Evolutionary conservation across 2,888 invertebrate genomes (phyloP), one percentile per base, ranked within the genome.

Genomic region (Drosophila recens): DNA sequence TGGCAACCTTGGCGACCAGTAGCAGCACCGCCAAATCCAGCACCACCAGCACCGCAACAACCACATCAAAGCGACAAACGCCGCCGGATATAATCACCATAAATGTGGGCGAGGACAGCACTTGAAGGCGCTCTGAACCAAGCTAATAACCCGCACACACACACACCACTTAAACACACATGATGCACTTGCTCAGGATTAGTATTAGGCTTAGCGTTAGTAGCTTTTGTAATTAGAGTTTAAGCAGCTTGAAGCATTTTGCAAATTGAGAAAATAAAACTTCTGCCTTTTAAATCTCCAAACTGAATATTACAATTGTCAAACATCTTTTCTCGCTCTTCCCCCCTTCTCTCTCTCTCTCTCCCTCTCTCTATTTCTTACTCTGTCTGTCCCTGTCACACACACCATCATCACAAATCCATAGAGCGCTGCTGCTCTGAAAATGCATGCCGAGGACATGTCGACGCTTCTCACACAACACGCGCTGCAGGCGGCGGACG

Each of bases 381-480:
- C 49, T 23, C 23, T 45, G 13, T 11, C 38, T 49, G 4, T 49
- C 13, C 33, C 33, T 49, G 49, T 27, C 36, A 9, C 23, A 9
- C 23, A 17, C 17, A 17, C 13, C 13, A 54, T 43, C 43, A 36
- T 46, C 30, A 11, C 30, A 11, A 17, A 46, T 11, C 15, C 43
- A 17, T 40, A 86, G 86, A 82, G 77, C 67, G 87, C 89, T 72
- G 91, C 90, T 61, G 88, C 91, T 68, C 78, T 93, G 64, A 92
- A 92, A 86, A 79, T 93, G 82, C 91, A 92, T 83, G 93, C 94
- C 69, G 94, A 94, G 78, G 94, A 95, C 79, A 94, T 95, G 94
- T 94, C 95, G 51, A 93, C 94, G 62, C 93, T 95, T 92, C 91
- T 95, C 89, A 93, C 94, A 59, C 94, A 94, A 76, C 95, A 95